phyloP scores from a whole-genome alignment of 2,888 invertebrate genomes.

The Brenthis ino region DNA sequence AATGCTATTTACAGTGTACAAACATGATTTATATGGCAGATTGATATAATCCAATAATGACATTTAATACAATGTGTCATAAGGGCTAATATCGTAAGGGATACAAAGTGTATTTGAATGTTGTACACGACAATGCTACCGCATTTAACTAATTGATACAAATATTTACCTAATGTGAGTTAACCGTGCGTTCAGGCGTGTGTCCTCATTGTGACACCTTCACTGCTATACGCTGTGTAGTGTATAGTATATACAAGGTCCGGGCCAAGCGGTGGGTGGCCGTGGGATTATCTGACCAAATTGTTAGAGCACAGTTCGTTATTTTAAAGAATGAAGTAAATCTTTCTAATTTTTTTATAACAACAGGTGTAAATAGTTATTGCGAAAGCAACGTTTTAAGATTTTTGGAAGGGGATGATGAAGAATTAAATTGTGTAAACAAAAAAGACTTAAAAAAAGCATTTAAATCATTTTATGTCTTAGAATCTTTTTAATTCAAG shows the following conservation, averaged over 20 bases:
- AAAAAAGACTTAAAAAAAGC: too few relatives aligned
- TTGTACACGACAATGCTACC: conserved; percentile 27
- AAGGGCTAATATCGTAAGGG: not conserved
- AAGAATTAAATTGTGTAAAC: too few relatives aligned
- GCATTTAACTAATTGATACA: conserved; percentile 49
- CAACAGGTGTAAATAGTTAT: too few relatives aligned
- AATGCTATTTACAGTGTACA: not conserved
- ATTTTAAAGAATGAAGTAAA: not conserved
- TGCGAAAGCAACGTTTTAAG: too few relatives aligned
- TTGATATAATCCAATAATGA: not conserved
- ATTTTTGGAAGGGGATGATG: too few relatives aligned
- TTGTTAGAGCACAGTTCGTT: not conserved
- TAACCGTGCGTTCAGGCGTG: conserved; percentile 42
- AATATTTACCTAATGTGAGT: conserved; percentile 52
- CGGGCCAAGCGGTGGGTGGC: conserved; percentile 2
- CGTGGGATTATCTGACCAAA: not conserved
- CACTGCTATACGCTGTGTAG: not conserved
- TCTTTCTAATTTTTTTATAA: too few relatives aligned
- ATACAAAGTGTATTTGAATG: not conserved
- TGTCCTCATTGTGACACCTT: conserved; percentile 31
- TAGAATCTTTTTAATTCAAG: too few relatives aligned
- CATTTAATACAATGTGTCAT: not conserved
- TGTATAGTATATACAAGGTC: not conserved
- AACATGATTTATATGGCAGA: not conserved
- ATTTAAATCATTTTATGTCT: too few relatives aligned